Evolutionary conservation across 2,797 vertebrate species (phyloP), one percentile per base, ranked within the genome.

Genomic region (Australoheros facetus): DNA sequence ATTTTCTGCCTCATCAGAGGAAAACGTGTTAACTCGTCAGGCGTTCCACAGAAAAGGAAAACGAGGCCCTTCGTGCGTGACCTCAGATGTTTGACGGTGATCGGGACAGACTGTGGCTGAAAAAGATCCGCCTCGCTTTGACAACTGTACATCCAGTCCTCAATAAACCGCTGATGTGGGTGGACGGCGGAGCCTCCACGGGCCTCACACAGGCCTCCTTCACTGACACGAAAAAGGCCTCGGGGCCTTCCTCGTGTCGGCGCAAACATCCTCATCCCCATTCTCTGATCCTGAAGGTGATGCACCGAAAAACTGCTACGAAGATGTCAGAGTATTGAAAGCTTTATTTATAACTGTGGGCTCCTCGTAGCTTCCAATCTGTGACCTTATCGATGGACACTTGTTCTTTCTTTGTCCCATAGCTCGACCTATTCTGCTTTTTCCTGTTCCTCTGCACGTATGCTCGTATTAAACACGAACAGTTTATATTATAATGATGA

Each of bases 81-180:
- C 75, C 64, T 9, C 19, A 32, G 79, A 56, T 54, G 54, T 78
- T 85, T 89, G 85, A 88, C n/a, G 16, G 13, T 85, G 80, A 85
- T 71, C 34, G 5, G 60, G 66, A 45, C 64, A 21, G 83, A 84
- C 88, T 57, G 51, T 6, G 81, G 86, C 80, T 80, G 85, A 79
- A 84, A 81, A 74, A 87, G 84, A 87, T 80, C 82, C 30, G 56
- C 60, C 79, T 83, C 62, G 26, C 70, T 83, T 74, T 87, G 85
- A 90, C 88, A 83, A 57, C 81, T 30, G 59, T 34, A 57, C 79
- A 48, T 73, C 76, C 73, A 56, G 76, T 28, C 71, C 82, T 75
- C 62, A 56, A 4, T 53, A 26, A 80, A 85, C 74, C 69, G 56
- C 81, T 85, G 83, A 89, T 84, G 7, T 77, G 85, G 79, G 73